Evolutionary conservation across 2,797 vertebrate species (phyloP).

Genomic region (Propithecus deckenii): DNA sequence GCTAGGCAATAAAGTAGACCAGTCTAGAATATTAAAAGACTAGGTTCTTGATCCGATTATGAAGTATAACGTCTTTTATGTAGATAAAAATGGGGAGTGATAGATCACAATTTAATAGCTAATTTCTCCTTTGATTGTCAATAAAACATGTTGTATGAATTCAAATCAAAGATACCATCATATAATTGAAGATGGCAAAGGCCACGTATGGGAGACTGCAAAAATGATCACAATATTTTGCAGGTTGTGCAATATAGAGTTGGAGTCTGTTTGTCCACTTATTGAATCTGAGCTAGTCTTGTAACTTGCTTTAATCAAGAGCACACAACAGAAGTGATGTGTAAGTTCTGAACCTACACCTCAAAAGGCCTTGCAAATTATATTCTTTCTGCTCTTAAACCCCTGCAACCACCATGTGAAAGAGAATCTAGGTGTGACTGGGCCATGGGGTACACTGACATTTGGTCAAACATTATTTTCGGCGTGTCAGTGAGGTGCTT

Average conservation of each 20-base stretch:
- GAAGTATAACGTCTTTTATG: neutral
- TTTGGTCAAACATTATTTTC: neutral
- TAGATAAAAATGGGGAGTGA: neutral
- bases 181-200: neutral
- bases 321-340: neutral
- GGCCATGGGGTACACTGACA: neutral
- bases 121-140: constrained; percentile 27
- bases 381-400: neutral
- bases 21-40: constrained; percentile 5
- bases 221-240: neutral
- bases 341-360: neutral
- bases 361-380: constrained; percentile 4
- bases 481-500: neutral
- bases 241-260: neutral
- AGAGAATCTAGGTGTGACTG: neutral
- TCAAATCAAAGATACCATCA: neutral
- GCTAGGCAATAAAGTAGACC: constrained; percentile 11
- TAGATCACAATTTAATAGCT: neutral
- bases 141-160: neutral
- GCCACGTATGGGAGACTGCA: neutral
- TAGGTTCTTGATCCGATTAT: neutral
- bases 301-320: neutral
- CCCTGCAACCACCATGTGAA: neutral
- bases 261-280: neutral
- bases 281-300: neutral